A percentile compares a stretch with the other conserved stretches of the same genome.
Evolutionary conservation across 2,888 invertebrate genomes (phyloP).

Genomic region (Spodoptera picta): DNA sequence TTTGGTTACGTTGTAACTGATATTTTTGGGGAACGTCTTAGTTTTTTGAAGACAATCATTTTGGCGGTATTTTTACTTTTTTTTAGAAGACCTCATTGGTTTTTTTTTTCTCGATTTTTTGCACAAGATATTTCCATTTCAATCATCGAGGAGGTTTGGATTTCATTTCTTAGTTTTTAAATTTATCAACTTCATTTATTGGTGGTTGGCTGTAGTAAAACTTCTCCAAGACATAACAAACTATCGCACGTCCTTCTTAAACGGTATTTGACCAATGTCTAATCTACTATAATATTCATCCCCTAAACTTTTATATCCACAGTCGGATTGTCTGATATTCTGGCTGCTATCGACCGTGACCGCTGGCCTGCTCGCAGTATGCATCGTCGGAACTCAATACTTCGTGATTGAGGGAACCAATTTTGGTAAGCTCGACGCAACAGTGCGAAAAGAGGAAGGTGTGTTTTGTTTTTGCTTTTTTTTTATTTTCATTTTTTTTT

Average conservation of each 20-base stretch:
- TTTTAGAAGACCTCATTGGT: no score
- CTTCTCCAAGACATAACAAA: background rate
- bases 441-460: slow-evolving; percentile 84
- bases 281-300: slow-evolving; percentile 6
- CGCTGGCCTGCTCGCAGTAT: slow-evolving; percentile 89
- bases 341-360: slow-evolving; percentile 91
- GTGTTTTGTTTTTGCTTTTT: slow-evolving; percentile 74
- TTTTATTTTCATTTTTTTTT: slow-evolving; percentile 43
- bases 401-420: slow-evolving; percentile 91
- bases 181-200: no score
- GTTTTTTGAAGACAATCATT: background rate
- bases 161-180: no score
- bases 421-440: slow-evolving; percentile 87
- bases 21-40: slow-evolving; percentile 1
- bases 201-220: no score
- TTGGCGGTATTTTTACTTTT: no score
- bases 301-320: slow-evolving; percentile 62
- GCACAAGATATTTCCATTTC: no score
- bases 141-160: no score
- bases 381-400: slow-evolving; percentile 90
- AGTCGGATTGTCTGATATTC: slow-evolving; percentile 90
- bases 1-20: slow-evolving; percentile 3
- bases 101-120: background rate
- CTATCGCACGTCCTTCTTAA: background rate
- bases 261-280: background rate